phyloP scores from a whole-genome alignment of 2,888 invertebrate species.

The Temnothorax ravouxi region DNA sequence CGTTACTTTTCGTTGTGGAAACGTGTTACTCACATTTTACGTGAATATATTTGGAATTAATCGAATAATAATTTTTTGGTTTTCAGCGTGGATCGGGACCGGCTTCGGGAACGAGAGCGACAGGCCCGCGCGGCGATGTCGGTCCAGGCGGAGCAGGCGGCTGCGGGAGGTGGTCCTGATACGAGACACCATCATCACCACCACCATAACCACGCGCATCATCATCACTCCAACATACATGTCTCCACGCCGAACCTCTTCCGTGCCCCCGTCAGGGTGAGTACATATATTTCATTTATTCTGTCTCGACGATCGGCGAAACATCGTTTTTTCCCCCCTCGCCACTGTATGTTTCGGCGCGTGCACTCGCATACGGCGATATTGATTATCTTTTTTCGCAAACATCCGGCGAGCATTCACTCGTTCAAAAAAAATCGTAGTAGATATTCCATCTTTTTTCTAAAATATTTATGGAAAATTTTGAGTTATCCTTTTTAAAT shows the following conservation, averaged over 20 bases:
- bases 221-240: conserved; percentile 80
- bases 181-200: conserved; percentile 88
- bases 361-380: background rate
- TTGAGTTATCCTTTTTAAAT: background rate
- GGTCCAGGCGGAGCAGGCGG: conserved; percentile 88
- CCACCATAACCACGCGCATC: conserved; percentile 80
- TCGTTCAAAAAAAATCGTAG: background rate
- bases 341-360: background rate
- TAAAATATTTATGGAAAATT: background rate
- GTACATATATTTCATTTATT: conserved; percentile 61
- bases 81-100: conserved; percentile 90
- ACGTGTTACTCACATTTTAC: background rate
- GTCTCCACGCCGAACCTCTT: conserved; percentile 79
- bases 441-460: background rate
- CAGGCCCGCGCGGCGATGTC: conserved; percentile 93
- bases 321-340: background rate
- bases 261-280: conserved; percentile 84
- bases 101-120: conserved; percentile 92
- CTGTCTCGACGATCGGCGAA: background rate
- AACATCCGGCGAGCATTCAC: background rate
- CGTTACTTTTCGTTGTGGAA: background rate
- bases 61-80: conserved; percentile 44
- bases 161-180: conserved; percentile 90
- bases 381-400: conserved; percentile 7
- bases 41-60: background rate